Evolutionary conservation across 37 sponge, comb jelly and placozoan species (phyloP).

Genomic region (Hormiphora californensis): DNA sequence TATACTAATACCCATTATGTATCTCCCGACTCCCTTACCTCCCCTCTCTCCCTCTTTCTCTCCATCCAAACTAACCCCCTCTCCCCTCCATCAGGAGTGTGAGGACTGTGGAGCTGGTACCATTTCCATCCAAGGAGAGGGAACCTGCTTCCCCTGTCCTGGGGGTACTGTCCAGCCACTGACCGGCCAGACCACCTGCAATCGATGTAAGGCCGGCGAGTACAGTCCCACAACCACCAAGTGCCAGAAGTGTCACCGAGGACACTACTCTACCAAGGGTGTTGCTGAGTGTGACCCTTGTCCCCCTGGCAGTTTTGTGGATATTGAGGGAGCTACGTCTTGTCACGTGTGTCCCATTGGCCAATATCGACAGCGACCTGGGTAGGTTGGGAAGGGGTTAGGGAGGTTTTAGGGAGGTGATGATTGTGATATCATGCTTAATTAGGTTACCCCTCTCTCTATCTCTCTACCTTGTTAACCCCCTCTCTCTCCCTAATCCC

Average conservation of each 20-base stretch:
- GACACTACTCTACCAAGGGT: background rate
- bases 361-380: background rate
- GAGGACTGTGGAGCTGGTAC: background rate
- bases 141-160: background rate
- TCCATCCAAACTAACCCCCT: too few relatives aligned
- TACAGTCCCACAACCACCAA: background rate
- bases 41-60: too few relatives aligned
- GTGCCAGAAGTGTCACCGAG: background rate
- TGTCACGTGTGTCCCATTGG: background rate
- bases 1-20: too few relatives aligned
- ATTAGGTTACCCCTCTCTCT: too few relatives aligned
- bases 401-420: too few relatives aligned
- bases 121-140: background rate
- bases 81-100: too few relatives aligned
- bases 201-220: background rate
- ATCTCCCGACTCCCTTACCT: too few relatives aligned
- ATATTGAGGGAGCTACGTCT: background rate
- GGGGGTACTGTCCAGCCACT: background rate
- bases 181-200: background rate
- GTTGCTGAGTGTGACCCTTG: constrained; percentile 11
- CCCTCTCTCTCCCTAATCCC: too few relatives aligned
- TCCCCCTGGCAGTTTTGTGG: background rate
- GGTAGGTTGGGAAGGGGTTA: too few relatives aligned
- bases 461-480: too few relatives aligned
- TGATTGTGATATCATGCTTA: too few relatives aligned